Conservation (phyloP, 2,113 vertebrate species). For the Megaptera novaeangliae region DNA sequence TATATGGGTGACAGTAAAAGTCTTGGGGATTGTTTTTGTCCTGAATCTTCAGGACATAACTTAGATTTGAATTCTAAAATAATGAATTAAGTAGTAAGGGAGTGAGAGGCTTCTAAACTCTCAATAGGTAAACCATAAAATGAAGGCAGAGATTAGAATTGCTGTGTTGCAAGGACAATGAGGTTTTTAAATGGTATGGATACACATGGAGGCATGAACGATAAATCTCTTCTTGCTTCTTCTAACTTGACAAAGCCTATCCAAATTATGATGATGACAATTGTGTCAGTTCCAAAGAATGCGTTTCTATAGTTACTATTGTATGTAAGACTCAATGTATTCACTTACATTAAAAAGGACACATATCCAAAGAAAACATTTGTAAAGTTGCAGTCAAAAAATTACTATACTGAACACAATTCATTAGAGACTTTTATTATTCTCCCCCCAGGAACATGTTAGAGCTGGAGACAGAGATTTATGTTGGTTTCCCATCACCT, state of each 20-base stretch:
- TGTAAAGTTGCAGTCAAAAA: not conserved
- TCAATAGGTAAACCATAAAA: not conserved
- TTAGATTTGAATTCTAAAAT: not conserved
- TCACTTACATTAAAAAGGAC: not conserved
- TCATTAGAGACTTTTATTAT: not conserved
- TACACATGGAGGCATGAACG: not conserved
- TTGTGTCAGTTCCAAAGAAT: not conserved
- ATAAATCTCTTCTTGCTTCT: not conserved
- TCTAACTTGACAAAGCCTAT: not conserved
- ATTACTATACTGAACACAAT: not conserved
- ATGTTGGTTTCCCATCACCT: accelerated
- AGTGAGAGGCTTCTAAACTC: not conserved
- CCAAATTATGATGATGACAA: not conserved
- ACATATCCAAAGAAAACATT: not conserved
- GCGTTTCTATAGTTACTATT: not conserved
- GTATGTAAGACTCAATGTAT: not conserved
- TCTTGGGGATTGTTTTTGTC: not conserved
- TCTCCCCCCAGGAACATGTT: not conserved
- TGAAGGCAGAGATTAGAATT: not conserved
- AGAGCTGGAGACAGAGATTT: not conserved
- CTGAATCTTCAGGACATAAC: not conserved
- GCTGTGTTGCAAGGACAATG: not conserved
- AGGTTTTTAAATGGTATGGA: not conserved
- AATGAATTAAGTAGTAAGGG: not conserved
- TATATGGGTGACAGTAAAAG: not conserved